Evolutionary conservation across 2,797 vertebrate genomes (phyloP).

Genomic region (Sus cebifrons): DNA sequence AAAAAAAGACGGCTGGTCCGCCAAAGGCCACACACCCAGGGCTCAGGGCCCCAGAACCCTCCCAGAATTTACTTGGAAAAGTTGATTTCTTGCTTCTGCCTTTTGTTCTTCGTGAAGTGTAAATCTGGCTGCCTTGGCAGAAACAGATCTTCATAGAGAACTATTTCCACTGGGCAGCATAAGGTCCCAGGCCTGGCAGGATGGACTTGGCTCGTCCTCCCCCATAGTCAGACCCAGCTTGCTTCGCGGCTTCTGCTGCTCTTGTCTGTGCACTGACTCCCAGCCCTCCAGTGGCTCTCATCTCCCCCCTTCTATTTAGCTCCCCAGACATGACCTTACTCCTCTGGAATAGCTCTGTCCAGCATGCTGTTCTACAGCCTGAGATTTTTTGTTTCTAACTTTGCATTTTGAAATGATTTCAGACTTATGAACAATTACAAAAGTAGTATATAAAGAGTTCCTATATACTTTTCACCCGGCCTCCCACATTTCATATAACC

Average conservation of each 20-base stretch:
- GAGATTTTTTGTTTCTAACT: not conserved
- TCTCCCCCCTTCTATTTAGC: no score
- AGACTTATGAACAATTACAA: not conserved
- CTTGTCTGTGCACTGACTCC: not conserved
- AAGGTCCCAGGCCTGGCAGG: not conserved
- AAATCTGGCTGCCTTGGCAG: not conserved
- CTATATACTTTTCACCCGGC: not conserved
- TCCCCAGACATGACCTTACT: not conserved
- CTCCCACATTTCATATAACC: not conserved
- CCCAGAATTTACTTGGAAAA: not conserved
- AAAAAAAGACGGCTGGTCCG: no score
- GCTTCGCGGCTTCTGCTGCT: not conserved
- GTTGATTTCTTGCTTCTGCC: not conserved
- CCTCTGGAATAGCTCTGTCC: not conserved
- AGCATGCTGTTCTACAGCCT: not conserved
- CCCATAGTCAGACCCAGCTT: not conserved
- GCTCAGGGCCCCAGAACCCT: not conserved
- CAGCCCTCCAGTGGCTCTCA: not conserved
- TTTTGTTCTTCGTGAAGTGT: not conserved
- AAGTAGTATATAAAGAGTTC: not conserved
- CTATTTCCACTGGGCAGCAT: rapidly evolving
- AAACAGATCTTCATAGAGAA: not conserved
- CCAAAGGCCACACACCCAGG: no score
- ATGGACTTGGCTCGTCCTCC: not conserved
- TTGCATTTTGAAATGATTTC: not conserved